Base-by-base conservation (phyloP, 2,888 invertebrate species). In the Disparrhopalites patrizii region DNA sequence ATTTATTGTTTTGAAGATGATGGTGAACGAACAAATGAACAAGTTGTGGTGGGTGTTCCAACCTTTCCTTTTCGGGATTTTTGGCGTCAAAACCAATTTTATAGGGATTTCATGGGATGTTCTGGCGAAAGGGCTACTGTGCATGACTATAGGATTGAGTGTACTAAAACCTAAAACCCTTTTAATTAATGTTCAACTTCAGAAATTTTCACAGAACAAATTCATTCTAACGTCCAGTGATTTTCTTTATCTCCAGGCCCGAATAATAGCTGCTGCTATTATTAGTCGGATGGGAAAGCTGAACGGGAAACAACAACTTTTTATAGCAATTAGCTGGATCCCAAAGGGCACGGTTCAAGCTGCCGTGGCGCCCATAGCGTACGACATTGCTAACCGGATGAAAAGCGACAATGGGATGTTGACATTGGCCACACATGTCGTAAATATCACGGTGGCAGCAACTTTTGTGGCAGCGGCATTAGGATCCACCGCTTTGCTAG, bases 281-380 rank as follows among this genome's bases (percentile, higher is more conserved):
- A 43, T 43, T n/a, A 43, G 43, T n/a, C 43, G 43, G 5, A 69
- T 63, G 55, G 54, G 36, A n/a, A 18, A 50, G 10, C 47, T 72
- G 43, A 47, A 68, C 10, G 23, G 62, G 1, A 65, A 66, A 43
- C 69, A 72, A 65, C 55, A 69, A 54, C 7, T 71, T 5, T 73
- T 70, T 51, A 56, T 73, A 13, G 68, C 64, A 10, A 36, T 72
- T 10, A 57, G 70, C 15, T 73, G 73, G 73, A 55, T 70, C 20
- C 72, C 72, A 7, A 73, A 73, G 64, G 74, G 72, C 27, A 74
- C 73, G 3, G 72, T 74, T 18, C 74, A 74, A 60, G 74, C 73
- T 10, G 74, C 74, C 0, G 36, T 74, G 3, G 74, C 70, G 0
- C 70, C 71, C 2, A 66, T 70, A 8, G 70, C 71, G 1, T 57